A percentile compares a stretch with the other conserved stretches of the same genome.
Evolutionary conservation across 2,113 vertebrate genomes (phyloP).

Genomic region (Arizona elegans): DNA sequence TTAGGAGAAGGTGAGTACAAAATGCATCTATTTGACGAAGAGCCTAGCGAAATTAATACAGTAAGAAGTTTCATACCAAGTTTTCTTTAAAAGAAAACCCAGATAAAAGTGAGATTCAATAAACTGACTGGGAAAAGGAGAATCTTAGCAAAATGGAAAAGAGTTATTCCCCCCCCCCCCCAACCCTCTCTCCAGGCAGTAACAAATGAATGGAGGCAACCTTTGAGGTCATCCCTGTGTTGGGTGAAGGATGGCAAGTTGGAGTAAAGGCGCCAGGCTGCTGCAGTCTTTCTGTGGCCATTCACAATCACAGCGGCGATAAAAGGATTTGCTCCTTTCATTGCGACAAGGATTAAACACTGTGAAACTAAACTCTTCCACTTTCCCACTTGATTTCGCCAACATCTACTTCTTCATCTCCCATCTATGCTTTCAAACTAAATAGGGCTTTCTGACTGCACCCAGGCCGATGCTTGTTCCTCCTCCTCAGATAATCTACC

Average conservation of each 20-base stretch:
- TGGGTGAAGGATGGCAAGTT: background rate
- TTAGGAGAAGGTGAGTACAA: background rate
- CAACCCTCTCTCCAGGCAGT: background rate
- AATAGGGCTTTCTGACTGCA: background rate
- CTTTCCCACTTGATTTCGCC: background rate
- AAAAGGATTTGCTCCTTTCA: background rate
- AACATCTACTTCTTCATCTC: background rate
- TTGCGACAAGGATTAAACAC: background rate
- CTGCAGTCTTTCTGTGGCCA: background rate
- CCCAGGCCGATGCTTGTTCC: background rate
- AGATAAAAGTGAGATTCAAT: background rate
- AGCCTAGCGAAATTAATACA: background rate
- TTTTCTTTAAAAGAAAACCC: background rate
- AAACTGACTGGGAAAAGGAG: background rate
- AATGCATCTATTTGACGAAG: background rate
- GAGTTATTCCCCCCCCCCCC: background rate
- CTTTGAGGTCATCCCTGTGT: background rate
- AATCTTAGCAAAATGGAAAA: background rate
- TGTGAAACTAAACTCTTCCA: background rate
- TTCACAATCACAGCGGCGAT: background rate
- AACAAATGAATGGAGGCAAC: background rate
- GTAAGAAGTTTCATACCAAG: background rate
- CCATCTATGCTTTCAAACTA: background rate
- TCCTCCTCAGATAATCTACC: background rate
- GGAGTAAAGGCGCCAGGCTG: background rate